These are phyloP conservation scores for Chesias legatella DNA, from an alignment of 2,888 invertebrate species.

Conservation along the genomic window DNA sequence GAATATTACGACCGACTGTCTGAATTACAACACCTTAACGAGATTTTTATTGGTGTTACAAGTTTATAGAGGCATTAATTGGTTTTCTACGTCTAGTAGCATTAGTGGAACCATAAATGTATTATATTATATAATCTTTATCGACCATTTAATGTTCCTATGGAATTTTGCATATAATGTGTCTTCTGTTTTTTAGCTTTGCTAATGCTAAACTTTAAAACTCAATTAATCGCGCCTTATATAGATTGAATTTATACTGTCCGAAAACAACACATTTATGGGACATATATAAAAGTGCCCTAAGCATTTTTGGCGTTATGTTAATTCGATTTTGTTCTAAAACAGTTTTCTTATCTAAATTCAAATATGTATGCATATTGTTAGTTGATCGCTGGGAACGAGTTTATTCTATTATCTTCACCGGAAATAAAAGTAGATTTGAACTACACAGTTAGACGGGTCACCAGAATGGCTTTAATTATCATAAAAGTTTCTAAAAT, in stretches of 20 bases:
- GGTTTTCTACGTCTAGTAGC: conserved; percentile 20
- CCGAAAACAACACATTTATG: conserved; percentile 52
- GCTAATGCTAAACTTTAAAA: conserved; percentile 46
- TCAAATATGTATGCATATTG: conserved; percentile 31
- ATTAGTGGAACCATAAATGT: conserved; percentile 19
- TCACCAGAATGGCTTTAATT: conserved; percentile 29
- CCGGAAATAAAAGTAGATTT: conserved; percentile 40
- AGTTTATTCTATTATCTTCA: conserved; percentile 45
- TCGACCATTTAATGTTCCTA: too few species aligned
- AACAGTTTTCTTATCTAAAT: conserved; percentile 25
- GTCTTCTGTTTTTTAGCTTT: background rate
- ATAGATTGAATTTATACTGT: conserved; percentile 35
- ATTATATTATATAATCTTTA: background rate
- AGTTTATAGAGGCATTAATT: conserved; percentile 24
- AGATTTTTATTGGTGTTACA: conserved; percentile 27
- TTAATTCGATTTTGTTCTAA: conserved; percentile 29
- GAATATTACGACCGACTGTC: conserved; percentile 21
- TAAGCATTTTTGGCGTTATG: conserved; percentile 21
- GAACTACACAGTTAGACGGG: conserved; percentile 35
- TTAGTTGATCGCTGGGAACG: conserved; percentile 27
- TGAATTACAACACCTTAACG: conserved; percentile 23
- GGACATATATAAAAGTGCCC: conserved; percentile 25
- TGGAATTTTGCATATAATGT: background rate
- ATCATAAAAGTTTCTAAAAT: conserved; percentile 11
- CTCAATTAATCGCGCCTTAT: conserved; percentile 40